These are phyloP conservation scores for Drosophila siamana DNA, from an alignment of 2,888 invertebrate genomes.

Conservation along the genomic window DNA sequence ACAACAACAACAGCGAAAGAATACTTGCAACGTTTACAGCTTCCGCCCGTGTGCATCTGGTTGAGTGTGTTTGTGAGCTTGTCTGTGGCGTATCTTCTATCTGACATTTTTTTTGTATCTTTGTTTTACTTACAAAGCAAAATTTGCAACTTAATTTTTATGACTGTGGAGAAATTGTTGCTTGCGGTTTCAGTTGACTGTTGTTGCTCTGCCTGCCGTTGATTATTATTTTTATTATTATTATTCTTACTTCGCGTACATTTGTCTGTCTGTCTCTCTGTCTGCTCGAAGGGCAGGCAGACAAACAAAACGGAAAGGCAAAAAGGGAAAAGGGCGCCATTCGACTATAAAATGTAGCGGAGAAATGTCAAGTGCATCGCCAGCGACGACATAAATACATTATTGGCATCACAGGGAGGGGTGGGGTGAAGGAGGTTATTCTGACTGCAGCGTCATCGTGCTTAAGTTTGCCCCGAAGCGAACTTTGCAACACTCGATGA, in stretches of 20 bases:
- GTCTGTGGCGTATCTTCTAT: constrained; percentile 27
- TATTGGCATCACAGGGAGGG: constrained; percentile 47
- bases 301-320: constrained; percentile 57
- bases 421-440: too few species aligned
- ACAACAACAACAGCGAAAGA: constrained; percentile 40
- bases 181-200: constrained; percentile 55
- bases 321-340: constrained; percentile 66
- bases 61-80: constrained; percentile 17
- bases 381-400: constrained; percentile 49
- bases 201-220: constrained; percentile 15
- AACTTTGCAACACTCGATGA: constrained; percentile 57
- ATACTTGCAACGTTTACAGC: constrained; percentile 59
- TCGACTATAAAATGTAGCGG: constrained; percentile 61
- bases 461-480: constrained; percentile 24
- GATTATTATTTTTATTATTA: constrained; percentile 29
- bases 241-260: constrained; percentile 17
- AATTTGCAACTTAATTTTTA: constrained; percentile 76
- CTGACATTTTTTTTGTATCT: constrained; percentile 9
- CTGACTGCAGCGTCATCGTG: constrained; percentile 62
- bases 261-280: too few species aligned
- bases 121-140: constrained; percentile 23
- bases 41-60: constrained; percentile 53
- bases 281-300: too few species aligned
- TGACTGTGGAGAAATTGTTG: constrained; percentile 58
- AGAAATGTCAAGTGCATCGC: constrained; percentile 77